Evolutionary conservation across 2,888 invertebrate genomes (phyloP).

Genomic region (Beris chalybata): DNA sequence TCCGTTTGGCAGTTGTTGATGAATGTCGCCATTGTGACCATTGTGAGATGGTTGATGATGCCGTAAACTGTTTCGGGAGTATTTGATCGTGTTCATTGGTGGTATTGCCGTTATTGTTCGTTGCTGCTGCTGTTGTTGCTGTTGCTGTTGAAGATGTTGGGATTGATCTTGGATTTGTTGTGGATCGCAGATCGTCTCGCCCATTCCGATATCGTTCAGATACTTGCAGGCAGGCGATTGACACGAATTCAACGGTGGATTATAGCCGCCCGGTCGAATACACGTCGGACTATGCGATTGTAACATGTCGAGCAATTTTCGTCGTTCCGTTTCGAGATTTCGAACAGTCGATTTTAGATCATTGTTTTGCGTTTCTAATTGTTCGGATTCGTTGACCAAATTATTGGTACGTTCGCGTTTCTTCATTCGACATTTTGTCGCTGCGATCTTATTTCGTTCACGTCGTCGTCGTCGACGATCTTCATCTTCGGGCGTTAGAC

Average conservation of each 20-base stretch:
- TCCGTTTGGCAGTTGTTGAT: slow-evolving; percentile 48
- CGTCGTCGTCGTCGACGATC: slow-evolving; percentile 81
- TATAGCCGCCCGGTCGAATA: slow-evolving; percentile 55
- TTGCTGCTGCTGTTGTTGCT: slow-evolving; percentile 38
- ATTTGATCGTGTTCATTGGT: slow-evolving; percentile 55
- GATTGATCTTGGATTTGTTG: slow-evolving; percentile 38
- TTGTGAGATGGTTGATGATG: slow-evolving; percentile 37
- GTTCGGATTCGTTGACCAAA: slow-evolving; percentile 83
- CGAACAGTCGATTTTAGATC: slow-evolving; percentile 82
- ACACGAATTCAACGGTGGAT: slow-evolving; percentile 49
- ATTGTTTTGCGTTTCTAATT: slow-evolving; percentile 80
- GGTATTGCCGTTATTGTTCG: slow-evolving; percentile 52
- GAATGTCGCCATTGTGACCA: slow-evolving; percentile 34
- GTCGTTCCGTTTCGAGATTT: slow-evolving; percentile 76
- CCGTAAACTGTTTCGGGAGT: slow-evolving; percentile 48
- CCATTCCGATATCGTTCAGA: slow-evolving; percentile 49
- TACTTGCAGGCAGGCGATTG: slow-evolving; percentile 54
- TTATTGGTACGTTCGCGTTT: slow-evolving; percentile 87
- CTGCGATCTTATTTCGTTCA: slow-evolving; percentile 92
- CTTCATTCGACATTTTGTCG: slow-evolving; percentile 92
- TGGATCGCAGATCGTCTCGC: slow-evolving; percentile 42
- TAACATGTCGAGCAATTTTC: slow-evolving; percentile 77
- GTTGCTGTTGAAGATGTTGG: slow-evolving; percentile 38
- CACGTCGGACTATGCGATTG: slow-evolving; percentile 74
- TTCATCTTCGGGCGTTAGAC: slow-evolving; percentile 87